phyloP scores from a whole-genome alignment of 2,888 invertebrate genomes.

The Megaustenia siamemsis region DNA sequence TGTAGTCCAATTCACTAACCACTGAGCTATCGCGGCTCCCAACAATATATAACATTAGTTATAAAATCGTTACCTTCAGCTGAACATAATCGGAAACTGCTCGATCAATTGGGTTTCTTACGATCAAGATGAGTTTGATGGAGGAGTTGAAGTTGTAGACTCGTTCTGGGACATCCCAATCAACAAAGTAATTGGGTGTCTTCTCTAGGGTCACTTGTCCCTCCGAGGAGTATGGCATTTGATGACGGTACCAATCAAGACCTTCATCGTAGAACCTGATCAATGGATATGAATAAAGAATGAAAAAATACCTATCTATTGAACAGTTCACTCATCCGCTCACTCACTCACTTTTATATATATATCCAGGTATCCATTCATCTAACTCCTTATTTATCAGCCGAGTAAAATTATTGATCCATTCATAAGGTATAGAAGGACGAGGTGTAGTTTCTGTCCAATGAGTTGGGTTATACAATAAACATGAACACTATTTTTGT shows the following conservation, averaged over 20 bases:
- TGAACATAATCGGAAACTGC: constrained; percentile 98
- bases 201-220: constrained; percentile 97
- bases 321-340: too few species aligned
- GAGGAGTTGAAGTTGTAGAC: constrained; percentile 95
- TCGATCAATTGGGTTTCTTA: constrained; percentile 95
- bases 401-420: too few species aligned
- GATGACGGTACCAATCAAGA: constrained; percentile 91
- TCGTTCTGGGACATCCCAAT: constrained; percentile 94
- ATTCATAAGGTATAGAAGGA: too few species aligned
- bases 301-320: neutral
- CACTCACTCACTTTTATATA: too few species aligned
- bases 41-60: too few species aligned
- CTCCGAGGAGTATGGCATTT: constrained; percentile 94
- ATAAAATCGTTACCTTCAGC: constrained; percentile 83
- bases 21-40: too few species aligned
- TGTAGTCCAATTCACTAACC: too few species aligned
- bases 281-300: neutral
- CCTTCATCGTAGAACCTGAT: constrained; percentile 89
- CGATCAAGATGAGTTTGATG: constrained; percentile 92
- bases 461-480: too few species aligned
- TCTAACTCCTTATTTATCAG: too few species aligned
- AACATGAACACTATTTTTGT: too few species aligned
- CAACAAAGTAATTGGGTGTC: constrained; percentile 97
- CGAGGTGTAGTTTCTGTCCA: too few species aligned
- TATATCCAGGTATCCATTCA: too few species aligned